These are phyloP conservation scores for Biston betularia DNA, from an alignment of 2,888 invertebrate species.

Conservation along the genomic window DNA sequence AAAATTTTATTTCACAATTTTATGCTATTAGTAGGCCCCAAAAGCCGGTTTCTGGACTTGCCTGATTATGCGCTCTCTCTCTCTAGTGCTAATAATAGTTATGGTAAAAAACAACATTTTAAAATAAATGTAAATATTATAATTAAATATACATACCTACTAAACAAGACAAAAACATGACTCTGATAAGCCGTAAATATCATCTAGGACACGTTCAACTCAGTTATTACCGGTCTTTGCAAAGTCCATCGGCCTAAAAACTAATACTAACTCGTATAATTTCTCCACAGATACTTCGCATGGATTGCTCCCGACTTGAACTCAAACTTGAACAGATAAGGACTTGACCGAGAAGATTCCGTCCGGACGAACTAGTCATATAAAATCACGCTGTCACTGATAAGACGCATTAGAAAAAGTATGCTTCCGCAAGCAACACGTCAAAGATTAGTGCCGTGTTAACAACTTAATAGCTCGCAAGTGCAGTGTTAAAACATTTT, in stretches of 20 bases:
- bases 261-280: not conserved
- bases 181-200: too few relatives aligned
- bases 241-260: not conserved
- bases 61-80: too few relatives aligned
- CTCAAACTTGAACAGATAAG: slow-evolving; percentile 5
- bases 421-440: not conserved
- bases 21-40: too few relatives aligned
- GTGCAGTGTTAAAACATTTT: not conserved
- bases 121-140: too few relatives aligned
- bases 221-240: not conserved
- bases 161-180: too few relatives aligned
- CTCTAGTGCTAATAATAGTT: too few relatives aligned
- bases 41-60: too few relatives aligned
- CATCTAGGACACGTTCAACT: too few relatives aligned
- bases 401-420: slow-evolving; percentile 3
- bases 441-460: slow-evolving; percentile 4
- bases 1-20: too few relatives aligned
- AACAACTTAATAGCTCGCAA: not conserved
- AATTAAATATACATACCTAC: too few relatives aligned
- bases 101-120: too few relatives aligned
- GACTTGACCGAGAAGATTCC: slow-evolving; percentile 5
- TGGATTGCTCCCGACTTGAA: not conserved
- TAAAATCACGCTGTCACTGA: not conserved
- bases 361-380: not conserved
- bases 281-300: slow-evolving; percentile 5